Evolutionary conservation across 2,113 vertebrate species (phyloP).

Genomic region (Dascyllus trimaculatus): DNA sequence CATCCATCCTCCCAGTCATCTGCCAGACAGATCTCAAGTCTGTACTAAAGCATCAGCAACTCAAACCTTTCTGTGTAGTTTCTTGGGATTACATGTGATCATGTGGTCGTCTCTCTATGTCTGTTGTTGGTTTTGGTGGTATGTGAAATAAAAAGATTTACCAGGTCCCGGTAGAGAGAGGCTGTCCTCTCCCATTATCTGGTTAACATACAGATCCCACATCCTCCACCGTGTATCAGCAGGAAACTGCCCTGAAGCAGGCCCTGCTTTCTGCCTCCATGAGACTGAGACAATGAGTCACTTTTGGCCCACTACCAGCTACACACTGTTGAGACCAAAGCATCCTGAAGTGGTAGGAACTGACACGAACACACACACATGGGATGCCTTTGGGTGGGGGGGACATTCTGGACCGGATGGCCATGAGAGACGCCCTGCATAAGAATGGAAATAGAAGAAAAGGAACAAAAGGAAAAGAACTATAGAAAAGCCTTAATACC

Average conservation of each 20-base stretch:
- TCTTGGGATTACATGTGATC: neutral
- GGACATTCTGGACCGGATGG: slow-evolving; percentile 52
- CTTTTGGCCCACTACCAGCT: slow-evolving; percentile 47
- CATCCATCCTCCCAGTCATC: too few relatives aligned
- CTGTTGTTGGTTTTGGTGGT: neutral
- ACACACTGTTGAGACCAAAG: slow-evolving; percentile 37
- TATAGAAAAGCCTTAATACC: slow-evolving; percentile 36
- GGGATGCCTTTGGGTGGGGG: slow-evolving; percentile 13
- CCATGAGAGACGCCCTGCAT: slow-evolving; percentile 73
- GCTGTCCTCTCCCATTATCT: slow-evolving; percentile 30
- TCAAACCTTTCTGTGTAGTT: too few relatives aligned
- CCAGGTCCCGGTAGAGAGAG: neutral
- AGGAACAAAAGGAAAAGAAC: slow-evolving; percentile 52
- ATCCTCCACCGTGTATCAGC: slow-evolving; percentile 54
- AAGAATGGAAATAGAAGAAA: slow-evolving; percentile 80
- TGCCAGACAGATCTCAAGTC: too few relatives aligned
- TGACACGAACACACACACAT: slow-evolving; percentile 31
- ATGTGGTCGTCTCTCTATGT: neutral
- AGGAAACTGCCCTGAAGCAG: slow-evolving; percentile 55
- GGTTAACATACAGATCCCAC: slow-evolving; percentile 37
- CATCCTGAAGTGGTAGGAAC: slow-evolving; percentile 42
- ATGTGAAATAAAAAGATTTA: slow-evolving; percentile 13
- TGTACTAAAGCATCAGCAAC: too few relatives aligned
- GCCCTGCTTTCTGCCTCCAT: slow-evolving; percentile 19
- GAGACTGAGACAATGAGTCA: slow-evolving; percentile 53